Evolutionary conservation across 2,113 vertebrate genomes (phyloP), one percentile per base, ranked within the genome.

Genomic region (Chlamydotis undulata): DNA sequence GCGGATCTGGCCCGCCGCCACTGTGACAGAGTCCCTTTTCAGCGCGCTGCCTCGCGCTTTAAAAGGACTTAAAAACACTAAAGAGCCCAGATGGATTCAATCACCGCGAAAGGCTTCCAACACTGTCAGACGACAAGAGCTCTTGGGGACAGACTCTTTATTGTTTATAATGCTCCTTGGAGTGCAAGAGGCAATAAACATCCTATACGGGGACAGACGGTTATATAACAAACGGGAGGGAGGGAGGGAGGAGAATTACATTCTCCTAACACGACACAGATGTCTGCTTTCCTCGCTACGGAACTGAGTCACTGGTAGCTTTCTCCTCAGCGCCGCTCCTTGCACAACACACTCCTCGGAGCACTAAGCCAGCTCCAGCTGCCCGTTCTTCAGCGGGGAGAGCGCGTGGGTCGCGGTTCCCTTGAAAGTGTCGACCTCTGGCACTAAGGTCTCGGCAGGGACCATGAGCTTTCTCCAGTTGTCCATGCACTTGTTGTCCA

Each of bases 401-500:
- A 96, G 87, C 6, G 15, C 52, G 2, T 89, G 95, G 91, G 98
- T 97, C 47, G 96, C 94, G 47, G 98, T 98, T 8, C 96, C 88
- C 86, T 87, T 97, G 89, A 98, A 98, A 10, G 97, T 92, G 47
- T 98, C 97, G 12, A 97, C 79, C 19, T 97, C 87, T 1, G 98
- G 96, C 13, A 97, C 95, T 33, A 94, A 98, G 77, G 97, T 97
- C 95, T 98, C 96, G 0, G 97, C 95, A 0, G 98, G 97, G 29
- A 98, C 64, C 1, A 88, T 83, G 6, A 98, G 98, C 88, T 98
- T 98, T 52, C 64, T 97, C 7, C 98, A 94, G 25, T 37, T 89
- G 39, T 98, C 98, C 97, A 98, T 37, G 84, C 98, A 98, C 91
- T 98, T 98, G 78, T 97, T 97, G 94, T 98, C 98, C 86, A 98